Conservation (phyloP, 2,113 vertebrate genomes). For the Notarius quadriscutis region DNA sequence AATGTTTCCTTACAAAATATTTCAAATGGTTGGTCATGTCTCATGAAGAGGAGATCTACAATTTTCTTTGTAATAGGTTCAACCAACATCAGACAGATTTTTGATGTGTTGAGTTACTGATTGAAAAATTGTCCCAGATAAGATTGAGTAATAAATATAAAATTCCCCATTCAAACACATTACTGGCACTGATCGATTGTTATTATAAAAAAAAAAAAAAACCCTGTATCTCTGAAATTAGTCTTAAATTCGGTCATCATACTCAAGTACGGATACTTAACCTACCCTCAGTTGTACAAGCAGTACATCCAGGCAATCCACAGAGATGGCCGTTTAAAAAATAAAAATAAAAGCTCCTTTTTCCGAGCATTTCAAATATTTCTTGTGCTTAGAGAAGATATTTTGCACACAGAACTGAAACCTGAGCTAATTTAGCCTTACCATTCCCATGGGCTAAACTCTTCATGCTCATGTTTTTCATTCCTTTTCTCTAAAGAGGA, state of each 20-base stretch:
- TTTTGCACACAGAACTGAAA: slow-evolving; percentile 32
- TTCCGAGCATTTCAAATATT: slow-evolving; percentile 45
- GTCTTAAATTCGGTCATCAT: slow-evolving; percentile 29
- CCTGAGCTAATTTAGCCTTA: slow-evolving; percentile 48
- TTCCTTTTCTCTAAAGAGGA: slow-evolving; percentile 18
- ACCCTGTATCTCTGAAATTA: neutral
- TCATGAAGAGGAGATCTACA: neutral
- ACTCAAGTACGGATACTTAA: slow-evolving; percentile 12
- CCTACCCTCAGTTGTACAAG: slow-evolving; percentile 1
- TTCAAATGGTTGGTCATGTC: neutral
- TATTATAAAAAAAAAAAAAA: neutral
- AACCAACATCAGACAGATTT: neutral
- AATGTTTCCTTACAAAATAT: neutral
- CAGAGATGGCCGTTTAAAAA: neutral
- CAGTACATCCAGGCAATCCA: slow-evolving; percentile 5
- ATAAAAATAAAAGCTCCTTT: slow-evolving; percentile 55
- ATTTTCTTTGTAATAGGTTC: neutral
- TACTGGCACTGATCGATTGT: neutral
- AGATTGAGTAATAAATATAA: neutral
- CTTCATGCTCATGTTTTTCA: slow-evolving; percentile 14
- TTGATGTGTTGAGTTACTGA: neutral
- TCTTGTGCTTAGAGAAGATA: slow-evolving; percentile 37
- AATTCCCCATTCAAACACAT: slow-evolving; percentile 2
- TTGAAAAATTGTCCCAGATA: neutral
- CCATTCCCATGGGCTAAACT: slow-evolving; percentile 34